Conservation (phyloP, 2,113 vertebrate genomes). For the Bambusicola thoracicus region DNA sequence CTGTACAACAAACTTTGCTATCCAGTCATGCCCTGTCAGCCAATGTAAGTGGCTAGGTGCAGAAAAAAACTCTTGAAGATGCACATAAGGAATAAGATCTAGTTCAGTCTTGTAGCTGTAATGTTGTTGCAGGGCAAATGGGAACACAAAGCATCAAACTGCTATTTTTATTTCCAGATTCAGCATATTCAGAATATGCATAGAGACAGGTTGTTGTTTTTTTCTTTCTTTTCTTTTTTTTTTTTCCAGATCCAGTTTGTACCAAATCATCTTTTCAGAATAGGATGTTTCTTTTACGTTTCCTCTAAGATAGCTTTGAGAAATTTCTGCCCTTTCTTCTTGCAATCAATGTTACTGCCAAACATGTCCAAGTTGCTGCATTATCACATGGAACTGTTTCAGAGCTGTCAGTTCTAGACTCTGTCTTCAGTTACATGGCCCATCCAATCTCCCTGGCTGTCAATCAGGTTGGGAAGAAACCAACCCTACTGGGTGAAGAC, state of each 20-base stretch:
- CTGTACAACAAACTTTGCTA: background rate
- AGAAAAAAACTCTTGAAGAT: background rate
- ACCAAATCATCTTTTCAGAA: conserved; percentile 9
- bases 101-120: background rate
- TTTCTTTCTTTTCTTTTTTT: background rate
- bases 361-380: conserved; percentile 21
- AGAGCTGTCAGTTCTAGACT: conserved; percentile 45
- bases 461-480: conserved; percentile 42
- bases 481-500: background rate
- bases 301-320: conserved; percentile 40
- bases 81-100: background rate
- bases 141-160: conserved; percentile 13
- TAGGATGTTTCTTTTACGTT: conserved; percentile 6
- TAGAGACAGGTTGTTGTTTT: background rate
- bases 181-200: conserved; percentile 28
- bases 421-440: conserved; percentile 38
- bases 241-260: background rate
- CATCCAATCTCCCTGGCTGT: conserved; percentile 17
- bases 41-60: background rate
- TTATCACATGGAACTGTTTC: conserved; percentile 15
- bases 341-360: conserved; percentile 29
- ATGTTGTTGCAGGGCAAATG: conserved; percentile 32
- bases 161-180: conserved; percentile 58
- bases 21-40: background rate
- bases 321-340: conserved; percentile 50